Base-by-base conservation (phyloP, 1,140 invertebrate species). In the Diorhabda carinulata region DNA sequence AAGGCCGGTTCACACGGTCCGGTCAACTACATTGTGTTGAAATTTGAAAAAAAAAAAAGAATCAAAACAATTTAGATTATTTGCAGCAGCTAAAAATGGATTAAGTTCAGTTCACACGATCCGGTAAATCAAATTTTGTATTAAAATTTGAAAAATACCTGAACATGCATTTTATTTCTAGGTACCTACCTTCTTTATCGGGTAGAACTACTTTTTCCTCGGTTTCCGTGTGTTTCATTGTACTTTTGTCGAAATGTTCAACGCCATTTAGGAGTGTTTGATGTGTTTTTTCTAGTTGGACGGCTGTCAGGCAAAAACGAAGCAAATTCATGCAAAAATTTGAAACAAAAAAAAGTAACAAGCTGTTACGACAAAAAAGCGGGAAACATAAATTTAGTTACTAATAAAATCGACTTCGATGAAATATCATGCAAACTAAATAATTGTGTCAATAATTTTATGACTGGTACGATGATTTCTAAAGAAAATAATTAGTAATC, bases 201-300 rank as follows among this genome's bases (percentile, higher is more conserved):
- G 92, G 91, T 75, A 93, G 84, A 63, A 89, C 82, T 76, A 90
- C 89, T 83, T 93, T 93, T 83, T 92, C 91, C 70, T 87, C 82
- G 3, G 91, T 93, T 57, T 87, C 86, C 2, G 90, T 85, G 75
- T 91, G 91, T 80, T 92, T 92, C 87, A 93, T 87, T 71, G 88
- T 86, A 40, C 83, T 81, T 80, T 88, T 87, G 81, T 90, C 86
- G 79, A 90, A 91, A 72, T 86, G 86, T 81, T 91, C 89, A n/a
- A 91, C 88, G 52, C 88, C 87, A 64, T 86, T 86, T 73, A 91
- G 80, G 25, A 91, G 81, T 72, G 87, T 88, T 79, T 88, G 87
- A 77, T 89, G 88, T 45, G 84, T 85, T 80, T 89, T 90, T 82
- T 90, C 89, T 78, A 88, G 87, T 68, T 84, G 84, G 66, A 90